phyloP scores from a whole-genome alignment of 2,113 vertebrate genomes.

The Chaetura pelagica region DNA sequence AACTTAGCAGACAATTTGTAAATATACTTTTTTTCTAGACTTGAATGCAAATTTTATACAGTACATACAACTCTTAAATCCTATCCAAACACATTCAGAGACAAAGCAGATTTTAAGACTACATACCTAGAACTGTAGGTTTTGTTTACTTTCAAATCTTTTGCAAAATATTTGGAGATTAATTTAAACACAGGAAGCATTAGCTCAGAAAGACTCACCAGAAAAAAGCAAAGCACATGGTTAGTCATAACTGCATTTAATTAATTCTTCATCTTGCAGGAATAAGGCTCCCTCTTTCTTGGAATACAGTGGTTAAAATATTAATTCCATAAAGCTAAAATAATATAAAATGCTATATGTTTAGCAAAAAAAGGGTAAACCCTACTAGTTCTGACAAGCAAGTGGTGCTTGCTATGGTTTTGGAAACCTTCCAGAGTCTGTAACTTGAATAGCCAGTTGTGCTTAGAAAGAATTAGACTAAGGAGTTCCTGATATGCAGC shows the following conservation, averaged over 20 bases:
- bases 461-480: background rate
- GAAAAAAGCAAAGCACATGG: background rate
- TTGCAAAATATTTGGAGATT: slow-evolving; percentile 35
- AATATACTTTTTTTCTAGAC: slow-evolving; percentile 56
- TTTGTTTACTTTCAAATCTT: slow-evolving; percentile 33
- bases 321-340: background rate
- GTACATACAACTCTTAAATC: slow-evolving; percentile 11
- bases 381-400: background rate
- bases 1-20: slow-evolving; percentile 30
- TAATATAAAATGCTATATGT: background rate
- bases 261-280: background rate
- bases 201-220: background rate
- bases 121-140: slow-evolving; percentile 14
- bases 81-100: slow-evolving; percentile 21
- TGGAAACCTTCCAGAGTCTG: slow-evolving; percentile 10
- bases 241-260: background rate
- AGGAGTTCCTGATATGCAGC: background rate
- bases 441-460: background rate
- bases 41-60: slow-evolving; percentile 30
- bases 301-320: background rate
- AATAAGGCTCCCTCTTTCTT: background rate
- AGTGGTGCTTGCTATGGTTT: background rate
- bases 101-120: slow-evolving; percentile 10
- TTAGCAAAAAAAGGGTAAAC: background rate
- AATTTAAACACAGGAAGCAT: slow-evolving; percentile 53